These are phyloP conservation scores for Dendropsophus ebraccatus DNA, from an alignment of 2,113 vertebrate genomes.

Conservation along the genomic window DNA sequence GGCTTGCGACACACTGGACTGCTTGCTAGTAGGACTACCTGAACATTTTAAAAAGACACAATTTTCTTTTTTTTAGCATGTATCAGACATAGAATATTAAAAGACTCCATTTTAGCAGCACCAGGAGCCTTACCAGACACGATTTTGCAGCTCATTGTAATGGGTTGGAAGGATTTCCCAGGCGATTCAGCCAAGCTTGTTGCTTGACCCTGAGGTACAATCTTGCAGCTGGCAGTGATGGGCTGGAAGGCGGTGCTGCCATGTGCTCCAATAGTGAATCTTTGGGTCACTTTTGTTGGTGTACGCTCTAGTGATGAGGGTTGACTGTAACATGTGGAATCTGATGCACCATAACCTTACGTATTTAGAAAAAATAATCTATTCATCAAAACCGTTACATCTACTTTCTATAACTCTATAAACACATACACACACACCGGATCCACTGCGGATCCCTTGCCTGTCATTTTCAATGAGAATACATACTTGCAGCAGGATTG, in stretches of 20 bases:
- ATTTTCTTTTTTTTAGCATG: background rate
- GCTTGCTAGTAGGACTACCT: slow-evolving; percentile 93
- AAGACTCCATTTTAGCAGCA: background rate
- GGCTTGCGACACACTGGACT: slow-evolving; percentile 73
- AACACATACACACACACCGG: too few relatives aligned
- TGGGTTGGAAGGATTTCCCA: slow-evolving; percentile 96
- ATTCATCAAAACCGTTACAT: too few relatives aligned
- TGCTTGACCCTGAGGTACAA: slow-evolving; percentile 87
- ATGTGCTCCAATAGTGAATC: slow-evolving; percentile 89
- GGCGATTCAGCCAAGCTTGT: slow-evolving; percentile 91
- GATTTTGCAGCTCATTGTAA: slow-evolving; percentile 99
- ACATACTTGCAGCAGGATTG: too few relatives aligned
- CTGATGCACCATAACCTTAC: slow-evolving; percentile 32
- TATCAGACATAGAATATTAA: background rate
- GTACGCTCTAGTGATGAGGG: slow-evolving; percentile 85
- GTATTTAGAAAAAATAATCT: background rate
- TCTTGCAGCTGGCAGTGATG: slow-evolving; percentile 97
- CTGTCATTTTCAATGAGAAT: too few relatives aligned
- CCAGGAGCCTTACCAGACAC: slow-evolving; percentile 85
- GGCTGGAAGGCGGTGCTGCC: slow-evolving; percentile 98
- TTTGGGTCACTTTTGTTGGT: slow-evolving; percentile 86
- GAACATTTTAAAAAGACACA: background rate
- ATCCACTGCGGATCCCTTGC: too few relatives aligned
- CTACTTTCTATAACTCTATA: too few relatives aligned
- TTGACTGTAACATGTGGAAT: slow-evolving; percentile 73